Evolutionary conservation across 2,113 vertebrate species (phyloP).

Genomic region (Equus przewalskii): DNA sequence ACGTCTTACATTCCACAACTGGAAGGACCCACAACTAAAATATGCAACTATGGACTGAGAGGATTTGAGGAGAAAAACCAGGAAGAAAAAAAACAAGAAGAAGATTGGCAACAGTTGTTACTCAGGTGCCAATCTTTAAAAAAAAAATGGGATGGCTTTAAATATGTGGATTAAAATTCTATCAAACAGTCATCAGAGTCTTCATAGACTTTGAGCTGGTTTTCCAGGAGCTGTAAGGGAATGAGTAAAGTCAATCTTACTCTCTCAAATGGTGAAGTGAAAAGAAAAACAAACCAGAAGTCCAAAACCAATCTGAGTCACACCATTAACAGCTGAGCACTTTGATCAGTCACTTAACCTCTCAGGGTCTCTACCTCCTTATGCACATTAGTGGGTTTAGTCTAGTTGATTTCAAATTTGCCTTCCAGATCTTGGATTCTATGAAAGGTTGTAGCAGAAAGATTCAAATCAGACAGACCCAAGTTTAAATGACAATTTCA

Average conservation of each 20-base stretch:
- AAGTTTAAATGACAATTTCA: not conserved
- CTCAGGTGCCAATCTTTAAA: too few relatives aligned
- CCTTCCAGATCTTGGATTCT: not conserved
- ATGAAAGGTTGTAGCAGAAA: not conserved
- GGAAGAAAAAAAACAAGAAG: too few relatives aligned
- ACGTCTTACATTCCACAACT: too few relatives aligned
- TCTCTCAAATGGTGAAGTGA: not conserved
- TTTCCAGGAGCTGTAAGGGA: not conserved
- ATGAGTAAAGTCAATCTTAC: not conserved
- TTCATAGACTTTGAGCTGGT: not conserved
- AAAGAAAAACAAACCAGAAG: not conserved
- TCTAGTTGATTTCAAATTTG: not conserved
- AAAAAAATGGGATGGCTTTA: not conserved
- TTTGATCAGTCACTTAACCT: not conserved
- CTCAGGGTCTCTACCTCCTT: not conserved
- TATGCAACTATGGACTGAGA: too few relatives aligned
- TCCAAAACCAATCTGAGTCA: not conserved
- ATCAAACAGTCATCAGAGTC: not conserved
- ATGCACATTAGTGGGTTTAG: not conserved
- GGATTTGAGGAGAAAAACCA: too few relatives aligned
- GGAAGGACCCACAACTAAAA: too few relatives aligned
- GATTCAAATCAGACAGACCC: not conserved
- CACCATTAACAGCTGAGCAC: not conserved
- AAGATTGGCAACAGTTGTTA: too few relatives aligned
- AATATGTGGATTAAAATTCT: constrained; percentile 17